A percentile compares a stretch with the other conserved stretches of the same genome.
Evolutionary conservation across 2,888 invertebrate species (phyloP).

Genomic region (Mimumesa dahlbomi): DNA sequence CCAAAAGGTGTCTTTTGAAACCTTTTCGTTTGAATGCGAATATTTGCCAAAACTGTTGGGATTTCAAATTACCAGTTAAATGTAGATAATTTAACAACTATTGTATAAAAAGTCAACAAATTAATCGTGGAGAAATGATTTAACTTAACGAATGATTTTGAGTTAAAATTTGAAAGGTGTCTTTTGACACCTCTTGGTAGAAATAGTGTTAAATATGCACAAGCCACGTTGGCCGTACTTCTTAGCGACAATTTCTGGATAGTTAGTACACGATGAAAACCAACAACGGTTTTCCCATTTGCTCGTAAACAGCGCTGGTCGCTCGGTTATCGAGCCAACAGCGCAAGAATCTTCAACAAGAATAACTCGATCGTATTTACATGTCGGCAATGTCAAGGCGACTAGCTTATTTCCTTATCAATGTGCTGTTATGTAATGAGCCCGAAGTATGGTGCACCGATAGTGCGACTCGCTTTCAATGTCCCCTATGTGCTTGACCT

Average conservation of each 20-base stretch:
- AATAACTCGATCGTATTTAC: conserved; percentile 43
- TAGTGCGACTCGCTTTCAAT: conserved; percentile 51
- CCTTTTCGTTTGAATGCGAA: too few species aligned
- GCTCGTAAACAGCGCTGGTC: background rate
- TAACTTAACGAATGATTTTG: too few species aligned
- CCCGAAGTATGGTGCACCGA: conserved; percentile 55
- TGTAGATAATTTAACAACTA: too few species aligned
- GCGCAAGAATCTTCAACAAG: conserved; percentile 35
- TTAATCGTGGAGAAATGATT: too few species aligned
- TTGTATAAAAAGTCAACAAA: too few species aligned
- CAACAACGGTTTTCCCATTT: background rate
- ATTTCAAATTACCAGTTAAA: too few species aligned
- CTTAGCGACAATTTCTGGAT: background rate
- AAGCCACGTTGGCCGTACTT: background rate
- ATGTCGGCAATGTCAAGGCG: conserved; percentile 64
- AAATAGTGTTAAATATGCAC: too few species aligned
- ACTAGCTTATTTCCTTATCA: conserved; percentile 63
- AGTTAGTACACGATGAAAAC: background rate
- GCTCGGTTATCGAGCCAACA: background rate
- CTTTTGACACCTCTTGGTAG: too few species aligned
- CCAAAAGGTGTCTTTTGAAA: too few species aligned
- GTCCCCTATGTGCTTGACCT: conserved; percentile 56
- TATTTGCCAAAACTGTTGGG: too few species aligned
- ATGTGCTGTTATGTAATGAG: conserved; percentile 51
- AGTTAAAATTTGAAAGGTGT: too few species aligned